phyloP scores from a whole-genome alignment of 2,113 vertebrate species.

The Lamprologus lemairii region DNA sequence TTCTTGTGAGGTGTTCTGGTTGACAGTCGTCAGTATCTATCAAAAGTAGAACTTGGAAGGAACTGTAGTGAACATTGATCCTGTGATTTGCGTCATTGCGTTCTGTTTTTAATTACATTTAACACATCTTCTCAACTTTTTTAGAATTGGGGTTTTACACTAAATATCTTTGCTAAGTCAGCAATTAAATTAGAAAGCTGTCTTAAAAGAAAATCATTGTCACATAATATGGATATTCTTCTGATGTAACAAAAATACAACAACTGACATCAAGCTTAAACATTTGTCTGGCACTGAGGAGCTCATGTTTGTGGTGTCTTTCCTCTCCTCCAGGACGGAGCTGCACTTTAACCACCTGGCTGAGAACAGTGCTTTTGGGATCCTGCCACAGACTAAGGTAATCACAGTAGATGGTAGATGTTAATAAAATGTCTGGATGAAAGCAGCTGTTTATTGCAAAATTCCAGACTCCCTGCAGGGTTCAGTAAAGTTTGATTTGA shows the following conservation, averaged over 20 bases:
- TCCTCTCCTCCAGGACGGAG: conserved; percentile 78
- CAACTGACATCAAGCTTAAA: background rate
- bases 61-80: background rate
- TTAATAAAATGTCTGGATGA: background rate
- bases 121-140: background rate
- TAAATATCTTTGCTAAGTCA: background rate
- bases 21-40: background rate
- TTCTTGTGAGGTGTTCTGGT: background rate
- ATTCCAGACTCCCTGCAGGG: background rate
- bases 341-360: conserved; percentile 93
- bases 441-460: background rate
- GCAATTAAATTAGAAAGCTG: background rate
- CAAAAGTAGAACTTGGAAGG: background rate
- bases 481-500: background rate
- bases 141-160: background rate
- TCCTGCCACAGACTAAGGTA: conserved; percentile 84
- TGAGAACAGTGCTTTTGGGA: conserved; percentile 89
- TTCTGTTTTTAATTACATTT: background rate
- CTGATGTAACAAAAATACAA: background rate
- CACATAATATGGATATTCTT: background rate
- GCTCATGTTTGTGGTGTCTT: background rate
- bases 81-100: background rate
- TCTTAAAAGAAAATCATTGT: background rate
- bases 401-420: background rate
- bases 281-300: background rate